Percentiles rank a stretch among this genome's conserved stretches.
These are phyloP conservation scores for Drosophila robusta DNA, from an alignment of 2,888 invertebrate genomes.

Conservation along the genomic window DNA sequence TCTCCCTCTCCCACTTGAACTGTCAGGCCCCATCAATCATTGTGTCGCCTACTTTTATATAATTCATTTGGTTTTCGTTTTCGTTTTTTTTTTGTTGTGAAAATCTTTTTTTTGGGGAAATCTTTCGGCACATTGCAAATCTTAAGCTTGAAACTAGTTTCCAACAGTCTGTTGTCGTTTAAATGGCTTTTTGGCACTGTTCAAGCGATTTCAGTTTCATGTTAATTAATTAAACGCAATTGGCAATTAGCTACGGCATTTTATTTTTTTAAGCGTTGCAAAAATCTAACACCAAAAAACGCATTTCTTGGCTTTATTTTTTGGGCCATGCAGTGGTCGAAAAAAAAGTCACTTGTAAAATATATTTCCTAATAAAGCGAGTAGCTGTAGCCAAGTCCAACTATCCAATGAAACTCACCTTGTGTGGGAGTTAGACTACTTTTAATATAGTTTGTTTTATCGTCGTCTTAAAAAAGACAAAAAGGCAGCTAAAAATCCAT, in stretches of 20 bases:
- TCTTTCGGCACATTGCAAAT: conserved; percentile 43
- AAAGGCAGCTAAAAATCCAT: too few species aligned
- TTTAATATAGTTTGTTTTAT: background rate
- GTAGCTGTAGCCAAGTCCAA: background rate
- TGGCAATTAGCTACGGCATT: conserved; percentile 66
- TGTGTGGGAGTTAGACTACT: background rate
- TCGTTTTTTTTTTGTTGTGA: conserved; percentile 21
- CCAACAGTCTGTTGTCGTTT: conserved; percentile 2
- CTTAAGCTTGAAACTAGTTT: conserved; percentile 49
- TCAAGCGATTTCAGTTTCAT: conserved; percentile 36
- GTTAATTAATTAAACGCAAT: conserved; percentile 72
- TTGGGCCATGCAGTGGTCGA: too few species aligned
- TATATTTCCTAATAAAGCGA: conserved; percentile 3
- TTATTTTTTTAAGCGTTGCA: conserved; percentile 28
- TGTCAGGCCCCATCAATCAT: conserved; percentile 62
- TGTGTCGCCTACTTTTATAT: conserved; percentile 39
- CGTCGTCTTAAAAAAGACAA: too few species aligned
- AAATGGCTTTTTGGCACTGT: conserved; percentile 43
- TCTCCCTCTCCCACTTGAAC: background rate
- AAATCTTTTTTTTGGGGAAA: conserved; percentile 42
- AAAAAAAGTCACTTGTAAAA: background rate
- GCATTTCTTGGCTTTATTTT: too few species aligned
- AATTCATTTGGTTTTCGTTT: conserved; percentile 32
- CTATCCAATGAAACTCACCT: background rate
- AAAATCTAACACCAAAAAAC: conserved; percentile 26